Percentiles rank a stretch among this genome's conserved stretches.
Conservation (phyloP, 2,888 invertebrate species). For the Tribolium freemani region DNA sequence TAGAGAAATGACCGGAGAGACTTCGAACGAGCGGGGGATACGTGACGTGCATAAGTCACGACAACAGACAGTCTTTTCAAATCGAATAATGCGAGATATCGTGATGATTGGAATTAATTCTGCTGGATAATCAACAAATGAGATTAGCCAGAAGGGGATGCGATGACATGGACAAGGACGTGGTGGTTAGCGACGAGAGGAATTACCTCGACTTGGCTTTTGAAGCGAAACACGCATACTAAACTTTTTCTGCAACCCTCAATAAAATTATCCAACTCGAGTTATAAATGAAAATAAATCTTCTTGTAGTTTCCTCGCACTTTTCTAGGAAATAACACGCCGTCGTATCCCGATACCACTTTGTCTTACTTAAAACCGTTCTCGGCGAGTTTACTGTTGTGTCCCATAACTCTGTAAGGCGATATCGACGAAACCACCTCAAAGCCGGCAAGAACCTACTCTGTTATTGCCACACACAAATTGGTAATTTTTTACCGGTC, state of each 20-base stretch:
- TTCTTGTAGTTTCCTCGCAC: no score
- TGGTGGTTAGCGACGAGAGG: no score
- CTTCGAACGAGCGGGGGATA: conserved; percentile 18
- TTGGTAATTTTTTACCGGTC: conserved; percentile 61
- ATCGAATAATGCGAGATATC: conserved; percentile 24
- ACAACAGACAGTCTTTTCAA: neutral
- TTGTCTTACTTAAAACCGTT: conserved; percentile 33
- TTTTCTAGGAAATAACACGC: conserved; percentile 13
- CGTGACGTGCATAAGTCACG: conserved; percentile 41
- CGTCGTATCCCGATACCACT: conserved; percentile 31
- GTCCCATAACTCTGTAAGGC: neutral
- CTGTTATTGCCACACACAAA: conserved; percentile 55
- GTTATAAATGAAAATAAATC: no score
- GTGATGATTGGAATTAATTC: conserved; percentile 19
- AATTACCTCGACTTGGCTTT: no score
- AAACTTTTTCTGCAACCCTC: no score
- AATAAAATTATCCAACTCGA: no score
- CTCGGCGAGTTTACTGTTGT: conserved; percentile 8
- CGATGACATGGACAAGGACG: no score
- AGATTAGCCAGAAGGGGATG: neutral
- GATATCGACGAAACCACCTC: neutral
- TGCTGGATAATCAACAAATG: neutral
- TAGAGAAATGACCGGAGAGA: conserved; percentile 50
- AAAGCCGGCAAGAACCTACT: conserved; percentile 1
- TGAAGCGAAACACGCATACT: no score